These are phyloP conservation scores for Carollia perspicillata DNA, from an alignment of 2,113 vertebrate species.

Conservation along the genomic window DNA sequence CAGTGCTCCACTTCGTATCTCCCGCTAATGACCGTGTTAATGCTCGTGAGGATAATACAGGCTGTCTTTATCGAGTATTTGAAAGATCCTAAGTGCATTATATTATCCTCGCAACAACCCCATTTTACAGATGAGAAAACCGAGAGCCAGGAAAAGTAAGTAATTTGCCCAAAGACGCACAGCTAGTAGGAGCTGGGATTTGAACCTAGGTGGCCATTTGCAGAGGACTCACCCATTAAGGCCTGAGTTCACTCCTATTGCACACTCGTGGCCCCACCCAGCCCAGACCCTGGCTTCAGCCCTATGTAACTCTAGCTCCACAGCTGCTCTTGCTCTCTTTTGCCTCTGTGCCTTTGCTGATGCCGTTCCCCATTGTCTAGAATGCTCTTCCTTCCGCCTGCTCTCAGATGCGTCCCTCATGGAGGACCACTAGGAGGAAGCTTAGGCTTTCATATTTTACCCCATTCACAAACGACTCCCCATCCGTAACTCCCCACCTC, in stretches of 20 bases:
- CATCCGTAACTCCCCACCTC: background rate
- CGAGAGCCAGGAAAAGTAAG: background rate
- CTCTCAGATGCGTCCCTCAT: background rate
- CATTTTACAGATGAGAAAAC: constrained; percentile 37
- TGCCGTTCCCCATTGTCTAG: background rate
- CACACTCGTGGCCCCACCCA: background rate
- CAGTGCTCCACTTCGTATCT: background rate
- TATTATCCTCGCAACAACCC: background rate
- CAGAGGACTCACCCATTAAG: background rate
- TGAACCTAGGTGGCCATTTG: background rate
- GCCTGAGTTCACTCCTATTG: background rate
- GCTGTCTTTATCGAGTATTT: background rate
- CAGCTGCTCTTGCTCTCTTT: background rate
- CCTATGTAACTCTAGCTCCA: background rate
- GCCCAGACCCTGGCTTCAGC: background rate
- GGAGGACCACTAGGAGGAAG: background rate
- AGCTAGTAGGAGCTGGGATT: background rate
- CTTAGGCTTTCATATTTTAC: background rate
- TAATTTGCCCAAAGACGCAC: background rate
- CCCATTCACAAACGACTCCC: background rate
- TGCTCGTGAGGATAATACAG: background rate
- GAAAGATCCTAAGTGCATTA: constrained; percentile 7
- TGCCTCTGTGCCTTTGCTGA: background rate
- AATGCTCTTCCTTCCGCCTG: background rate
- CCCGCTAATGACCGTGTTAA: background rate